A percentile compares a stretch with the other conserved stretches of the same genome.
Evolutionary conservation across 2,888 invertebrate species (phyloP).

Genomic region (Drosophila monieri): DNA sequence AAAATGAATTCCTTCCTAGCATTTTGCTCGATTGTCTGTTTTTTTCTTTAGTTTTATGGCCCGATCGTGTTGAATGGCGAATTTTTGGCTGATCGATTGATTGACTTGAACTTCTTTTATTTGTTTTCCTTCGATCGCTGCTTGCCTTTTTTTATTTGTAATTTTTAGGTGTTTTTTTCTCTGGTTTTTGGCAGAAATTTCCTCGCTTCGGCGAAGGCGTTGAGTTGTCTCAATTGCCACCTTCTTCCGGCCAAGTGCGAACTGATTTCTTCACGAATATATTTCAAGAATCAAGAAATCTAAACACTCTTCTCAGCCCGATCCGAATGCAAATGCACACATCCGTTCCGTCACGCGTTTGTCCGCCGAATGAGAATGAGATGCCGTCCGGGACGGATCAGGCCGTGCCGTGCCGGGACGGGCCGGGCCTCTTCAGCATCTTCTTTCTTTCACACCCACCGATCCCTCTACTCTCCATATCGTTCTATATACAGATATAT

Average conservation of each 20-base stretch:
- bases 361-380: conserved; percentile 73
- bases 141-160: conserved; percentile 22
- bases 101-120: conserved; percentile 64
- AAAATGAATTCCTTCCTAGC: conserved; percentile 33
- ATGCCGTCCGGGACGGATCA: background rate
- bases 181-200: conserved; percentile 44
- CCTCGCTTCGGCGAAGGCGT: conserved; percentile 52
- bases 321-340: conserved; percentile 45
- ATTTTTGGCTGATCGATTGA: conserved; percentile 52
- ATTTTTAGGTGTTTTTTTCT: conserved; percentile 45
- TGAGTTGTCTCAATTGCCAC: conserved; percentile 81
- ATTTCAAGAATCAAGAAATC: conserved; percentile 5
- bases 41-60: conserved; percentile 51
- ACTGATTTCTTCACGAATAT: conserved; percentile 44
- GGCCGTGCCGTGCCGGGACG: background rate
- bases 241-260: conserved; percentile 67
- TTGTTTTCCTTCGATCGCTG: conserved; percentile 44
- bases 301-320: background rate
- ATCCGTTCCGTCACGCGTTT: conserved; percentile 69
- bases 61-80: conserved; percentile 59
- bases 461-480: background rate
- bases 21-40: conserved; percentile 49
- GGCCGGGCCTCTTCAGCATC: conserved; percentile 38
- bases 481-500: background rate
- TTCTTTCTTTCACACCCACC: conserved; percentile 31